Conservation (phyloP, 1,140 invertebrate species). For the Bacillus rossius region DNA sequence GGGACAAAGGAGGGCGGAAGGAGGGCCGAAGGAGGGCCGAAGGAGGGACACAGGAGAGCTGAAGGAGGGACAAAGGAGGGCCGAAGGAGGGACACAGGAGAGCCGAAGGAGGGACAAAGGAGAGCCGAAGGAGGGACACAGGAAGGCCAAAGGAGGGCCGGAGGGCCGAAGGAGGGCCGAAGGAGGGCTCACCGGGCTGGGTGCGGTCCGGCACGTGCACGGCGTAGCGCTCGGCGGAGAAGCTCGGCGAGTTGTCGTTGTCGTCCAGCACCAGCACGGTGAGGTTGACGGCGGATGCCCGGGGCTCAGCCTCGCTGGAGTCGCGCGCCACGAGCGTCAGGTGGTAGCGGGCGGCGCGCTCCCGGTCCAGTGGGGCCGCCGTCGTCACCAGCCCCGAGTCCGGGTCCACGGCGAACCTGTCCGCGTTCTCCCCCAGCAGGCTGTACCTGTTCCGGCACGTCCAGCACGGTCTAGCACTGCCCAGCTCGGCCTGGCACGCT, state of each 20-base stretch:
- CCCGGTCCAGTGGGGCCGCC: conserved; percentile 65
- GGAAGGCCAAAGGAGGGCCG: too few species aligned
- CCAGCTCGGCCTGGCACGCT: too few species aligned
- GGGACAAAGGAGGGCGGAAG: too few species aligned
- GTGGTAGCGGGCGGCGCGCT: conserved; percentile 67
- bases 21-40: too few species aligned
- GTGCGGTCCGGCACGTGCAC: conserved; percentile 75
- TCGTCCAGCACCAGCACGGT: conserved; percentile 73
- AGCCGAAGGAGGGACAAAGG: too few species aligned
- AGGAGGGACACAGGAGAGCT: too few species aligned
- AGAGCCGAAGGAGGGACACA: too few species aligned
- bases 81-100: too few species aligned
- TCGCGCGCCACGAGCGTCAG: conserved; percentile 82
- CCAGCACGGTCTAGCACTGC: too few species aligned
- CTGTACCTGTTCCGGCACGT: conserved; percentile 54
- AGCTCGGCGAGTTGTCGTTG: conserved; percentile 84
- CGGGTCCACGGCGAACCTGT: conserved; percentile 67
- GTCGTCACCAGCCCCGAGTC: conserved; percentile 72
- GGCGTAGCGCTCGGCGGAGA: conserved; percentile 58
- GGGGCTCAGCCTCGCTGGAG: conserved; percentile 73
- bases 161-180: too few species aligned
- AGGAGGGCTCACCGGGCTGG: conserved; percentile 52
- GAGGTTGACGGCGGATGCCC: conserved; percentile 71
- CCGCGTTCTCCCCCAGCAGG: conserved; percentile 70
- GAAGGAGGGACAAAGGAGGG: too few species aligned